These are phyloP conservation scores for Volucella bombylans DNA, from an alignment of 2,888 invertebrate genomes.

Conservation along the genomic window DNA sequence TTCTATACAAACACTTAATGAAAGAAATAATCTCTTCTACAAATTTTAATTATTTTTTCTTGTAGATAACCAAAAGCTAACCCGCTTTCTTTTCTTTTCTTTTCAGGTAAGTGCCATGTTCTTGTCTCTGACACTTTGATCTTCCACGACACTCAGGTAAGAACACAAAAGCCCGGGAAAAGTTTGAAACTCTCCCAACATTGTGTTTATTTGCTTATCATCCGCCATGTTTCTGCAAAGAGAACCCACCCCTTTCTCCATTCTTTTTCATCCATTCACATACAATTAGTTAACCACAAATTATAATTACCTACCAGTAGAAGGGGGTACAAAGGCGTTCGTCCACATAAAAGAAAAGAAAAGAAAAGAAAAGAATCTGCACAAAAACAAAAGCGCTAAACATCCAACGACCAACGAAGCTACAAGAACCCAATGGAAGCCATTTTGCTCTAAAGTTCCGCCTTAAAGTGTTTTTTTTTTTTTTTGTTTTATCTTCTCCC, in stretches of 20 bases:
- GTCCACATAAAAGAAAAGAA: slow-evolving; percentile 22
- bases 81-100: neutral
- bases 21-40: no score
- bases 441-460: slow-evolving; percentile 72
- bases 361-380: slow-evolving; percentile 1
- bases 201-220: neutral
- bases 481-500: slow-evolving; percentile 11
- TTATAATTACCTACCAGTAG: slow-evolving; percentile 75
- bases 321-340: slow-evolving; percentile 10
- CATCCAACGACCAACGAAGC: slow-evolving; percentile 63
- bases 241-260: slow-evolving; percentile 59
- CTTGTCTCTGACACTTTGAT: neutral
- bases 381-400: slow-evolving; percentile 41
- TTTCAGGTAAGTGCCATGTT: slow-evolving; percentile 34
- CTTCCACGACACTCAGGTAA: neutral
- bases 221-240: slow-evolving; percentile 55
- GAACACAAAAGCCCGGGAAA: neutral
- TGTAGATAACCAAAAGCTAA: neutral
- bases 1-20: no score
- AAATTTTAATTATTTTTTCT: neutral
- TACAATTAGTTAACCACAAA: slow-evolving; percentile 76
- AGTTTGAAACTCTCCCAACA: neutral
- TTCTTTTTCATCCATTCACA: slow-evolving; percentile 21
- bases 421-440: slow-evolving; percentile 70
- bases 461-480: slow-evolving; percentile 55